These are phyloP conservation scores for Lymantria dispar DNA, from an alignment of 2,888 invertebrate genomes.

Conservation along the genomic window DNA sequence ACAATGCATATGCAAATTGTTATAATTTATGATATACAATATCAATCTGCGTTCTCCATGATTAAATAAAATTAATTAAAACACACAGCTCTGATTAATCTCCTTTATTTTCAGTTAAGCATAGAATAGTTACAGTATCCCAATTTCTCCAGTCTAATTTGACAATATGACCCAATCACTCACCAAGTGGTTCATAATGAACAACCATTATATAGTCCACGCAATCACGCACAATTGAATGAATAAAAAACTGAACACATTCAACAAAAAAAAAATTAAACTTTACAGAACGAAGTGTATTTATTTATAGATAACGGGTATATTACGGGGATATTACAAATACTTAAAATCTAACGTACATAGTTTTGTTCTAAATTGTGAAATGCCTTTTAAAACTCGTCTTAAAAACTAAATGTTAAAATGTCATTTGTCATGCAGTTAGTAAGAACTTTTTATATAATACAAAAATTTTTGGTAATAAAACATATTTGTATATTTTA, in stretches of 20 bases:
- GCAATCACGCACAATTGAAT: slow-evolving; percentile 30
- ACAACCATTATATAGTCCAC: slow-evolving; percentile 41
- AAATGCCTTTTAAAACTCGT: slow-evolving; percentile 52
- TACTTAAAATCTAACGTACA: slow-evolving; percentile 50
- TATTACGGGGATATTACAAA: slow-evolving; percentile 39
- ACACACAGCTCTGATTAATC: slow-evolving; percentile 56
- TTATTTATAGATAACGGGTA: slow-evolving; percentile 19
- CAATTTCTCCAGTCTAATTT: slow-evolving; percentile 70
- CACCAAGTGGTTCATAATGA: slow-evolving; percentile 51
- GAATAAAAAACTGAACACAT: slow-evolving; percentile 22
- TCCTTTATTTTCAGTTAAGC: slow-evolving; percentile 81
- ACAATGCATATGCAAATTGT: too few species aligned
- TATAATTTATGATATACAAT: too few species aligned
- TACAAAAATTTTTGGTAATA: slow-evolving; percentile 57
- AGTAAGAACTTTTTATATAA: slow-evolving; percentile 53
- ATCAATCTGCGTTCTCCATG: too few species aligned
- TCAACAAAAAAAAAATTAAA: slow-evolving; percentile 1
- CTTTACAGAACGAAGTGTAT: neutral
- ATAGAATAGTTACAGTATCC: slow-evolving; percentile 79
- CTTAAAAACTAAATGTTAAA: slow-evolving; percentile 49
- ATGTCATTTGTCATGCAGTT: slow-evolving; percentile 72
- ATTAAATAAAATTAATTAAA: too few species aligned
- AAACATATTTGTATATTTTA: slow-evolving; percentile 42
- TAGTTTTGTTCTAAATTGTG: slow-evolving; percentile 62
- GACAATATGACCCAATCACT: slow-evolving; percentile 57